phyloP scores from a whole-genome alignment of 2,888 invertebrate species.

The Achlya flavicornis region DNA sequence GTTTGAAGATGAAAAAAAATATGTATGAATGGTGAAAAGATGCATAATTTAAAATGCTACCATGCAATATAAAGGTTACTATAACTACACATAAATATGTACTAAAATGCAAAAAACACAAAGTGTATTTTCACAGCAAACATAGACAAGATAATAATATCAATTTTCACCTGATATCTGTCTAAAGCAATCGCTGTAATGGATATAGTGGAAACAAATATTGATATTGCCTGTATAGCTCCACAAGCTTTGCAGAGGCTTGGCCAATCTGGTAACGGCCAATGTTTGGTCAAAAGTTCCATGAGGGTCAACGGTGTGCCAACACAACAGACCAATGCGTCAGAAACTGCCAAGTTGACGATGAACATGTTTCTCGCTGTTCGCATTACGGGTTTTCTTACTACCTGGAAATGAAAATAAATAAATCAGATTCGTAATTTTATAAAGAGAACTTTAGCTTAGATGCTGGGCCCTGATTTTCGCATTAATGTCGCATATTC shows the following conservation, averaged over 20 bases:
- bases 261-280: conserved; percentile 92
- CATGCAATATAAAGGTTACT: neutral
- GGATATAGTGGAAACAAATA: conserved; percentile 96
- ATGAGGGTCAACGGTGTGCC: conserved; percentile 95
- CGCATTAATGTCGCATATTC: too few relatives aligned
- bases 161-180: conserved; percentile 87
- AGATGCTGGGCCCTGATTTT: too few relatives aligned
- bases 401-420: conserved; percentile 81
- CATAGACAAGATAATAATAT: conserved; percentile 13
- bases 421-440: conserved; percentile 12
- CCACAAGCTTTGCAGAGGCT: conserved; percentile 93
- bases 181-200: conserved; percentile 96
- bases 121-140: conserved; percentile 6
- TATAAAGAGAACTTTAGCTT: neutral
- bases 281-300: conserved; percentile 93
- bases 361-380: conserved; percentile 97
- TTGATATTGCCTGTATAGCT: conserved; percentile 93
- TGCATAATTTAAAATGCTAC: neutral
- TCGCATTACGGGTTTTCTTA: conserved; percentile 94
- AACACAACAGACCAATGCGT: conserved; percentile 93
- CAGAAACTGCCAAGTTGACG: conserved; percentile 92
- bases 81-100: neutral
- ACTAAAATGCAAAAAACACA: neutral
- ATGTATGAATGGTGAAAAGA: neutral
- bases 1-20: neutral